Base-by-base conservation (phyloP, 2,113 vertebrate species). In the Epinephelus moara region DNA sequence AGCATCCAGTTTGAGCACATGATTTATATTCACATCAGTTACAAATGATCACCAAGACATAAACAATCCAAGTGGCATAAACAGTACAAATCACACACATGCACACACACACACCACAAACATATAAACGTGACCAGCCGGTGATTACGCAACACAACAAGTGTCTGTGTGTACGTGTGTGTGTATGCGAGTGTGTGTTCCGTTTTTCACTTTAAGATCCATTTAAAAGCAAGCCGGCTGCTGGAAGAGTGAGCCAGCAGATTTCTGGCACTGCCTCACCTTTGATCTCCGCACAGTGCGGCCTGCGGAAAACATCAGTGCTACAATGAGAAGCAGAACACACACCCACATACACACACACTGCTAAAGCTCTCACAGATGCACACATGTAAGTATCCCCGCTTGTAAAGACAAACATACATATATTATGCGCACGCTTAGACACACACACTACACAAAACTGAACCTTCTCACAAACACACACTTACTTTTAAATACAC, bases 261-360 rank as follows among this genome's bases (percentile, higher is more conserved):
- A 89, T 85, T 90, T 79, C 62, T 86, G 73, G 83, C 70, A 1
- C 62, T 64, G 66, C 42, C 10, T 91, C 89, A 85, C 79, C 75
- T 88, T 88, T 90, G 84, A 91, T 87, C 80, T 89, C 62, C 10
- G 9, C 70, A 64, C 84, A 84, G 67, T 23, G 25, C 5, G 1
- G 80, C 73, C 85, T 85, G 86, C 71, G 84, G 81, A 90, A 81
- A 74, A 82, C 47, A 85, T 86, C 87, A 89, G 81, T 25, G 66
- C 64, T 11, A n/a, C 78, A 76, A 83, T 75, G 77, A 87, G 79
- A 83, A 81, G 82, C 85, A 91, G 85, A 80, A 30, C 57, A 14
- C 19, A 18, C 72, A 60, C 60, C 57, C 49, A 62, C 70, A 49
- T 47, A 47, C 45, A 30, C 78, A 59, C 53, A 52, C 40, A 49